phyloP scores from a whole-genome alignment of 1,140 invertebrate genomes.

The Aphaenogaster ashmeadi region DNA sequence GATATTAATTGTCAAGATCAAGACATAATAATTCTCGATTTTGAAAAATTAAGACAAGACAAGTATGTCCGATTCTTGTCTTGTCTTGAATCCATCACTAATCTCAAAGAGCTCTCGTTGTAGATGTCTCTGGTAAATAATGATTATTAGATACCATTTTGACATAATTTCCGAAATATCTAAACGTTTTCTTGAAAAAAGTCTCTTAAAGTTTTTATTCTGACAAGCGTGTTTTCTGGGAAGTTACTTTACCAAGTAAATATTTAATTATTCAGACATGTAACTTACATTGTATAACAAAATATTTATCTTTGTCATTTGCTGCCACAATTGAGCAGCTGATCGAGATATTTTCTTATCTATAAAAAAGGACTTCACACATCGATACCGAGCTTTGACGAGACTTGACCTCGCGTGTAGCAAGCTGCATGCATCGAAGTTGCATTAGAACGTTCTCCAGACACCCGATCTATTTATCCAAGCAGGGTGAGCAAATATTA shows the following conservation, averaged over 20 bases:
- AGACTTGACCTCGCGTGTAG: background rate
- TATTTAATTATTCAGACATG: background rate
- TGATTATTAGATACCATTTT: too few relatives aligned
- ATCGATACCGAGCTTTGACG: background rate
- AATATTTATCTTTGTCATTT: conserved; percentile 11
- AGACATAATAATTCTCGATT: too few relatives aligned
- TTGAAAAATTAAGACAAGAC: too few relatives aligned
- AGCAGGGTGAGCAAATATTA: conserved; percentile 46
- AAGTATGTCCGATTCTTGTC: too few relatives aligned
- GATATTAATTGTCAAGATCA: too few relatives aligned
- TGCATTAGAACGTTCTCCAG: background rate
- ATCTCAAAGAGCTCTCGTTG: too few relatives aligned
- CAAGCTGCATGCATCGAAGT: conserved; percentile 31
- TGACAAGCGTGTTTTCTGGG: too few relatives aligned
- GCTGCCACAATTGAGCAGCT: background rate
- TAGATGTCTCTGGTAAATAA: too few relatives aligned
- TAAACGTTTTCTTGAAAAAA: too few relatives aligned
- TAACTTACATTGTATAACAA: background rate
- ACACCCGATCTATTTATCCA: conserved; percentile 21
- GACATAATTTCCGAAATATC: too few relatives aligned
- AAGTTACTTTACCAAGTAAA: background rate
- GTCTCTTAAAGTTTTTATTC: too few relatives aligned
- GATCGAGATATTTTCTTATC: background rate
- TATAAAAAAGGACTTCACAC: background rate
- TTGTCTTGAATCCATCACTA: too few relatives aligned